Evolutionary conservation across 2,888 invertebrate species (phyloP), one percentile per base, ranked within the genome.

Genomic region (Phengaris arion): DNA sequence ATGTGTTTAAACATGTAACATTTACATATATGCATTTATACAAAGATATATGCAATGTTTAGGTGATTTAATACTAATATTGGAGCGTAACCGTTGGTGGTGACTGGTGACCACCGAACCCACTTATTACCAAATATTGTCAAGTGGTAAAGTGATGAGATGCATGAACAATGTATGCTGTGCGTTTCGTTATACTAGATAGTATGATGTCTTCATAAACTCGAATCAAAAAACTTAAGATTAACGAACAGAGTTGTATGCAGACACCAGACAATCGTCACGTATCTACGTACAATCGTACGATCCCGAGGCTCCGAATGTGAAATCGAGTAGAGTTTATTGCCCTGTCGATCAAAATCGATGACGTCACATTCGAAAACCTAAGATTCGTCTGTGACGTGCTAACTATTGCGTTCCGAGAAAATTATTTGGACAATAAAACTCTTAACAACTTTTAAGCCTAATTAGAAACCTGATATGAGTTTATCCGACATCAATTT

Each of bases 1-100:
- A 93, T 93, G 93, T 93, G 93, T 93, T 92, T 93, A 93, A 93
- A 93, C 93, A 93, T 93, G 93, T 93, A 93, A 93, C 93, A 93
- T 93, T 91, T 93, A 93, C 93, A 93, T 93, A 93, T 93, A 93
- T 93, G 93, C 93, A 93, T 93, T 93, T 93, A 92, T 93, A 93
- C 93, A 93, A 93, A 93, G 93, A 93, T 92, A 93, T 91, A 93
- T 93, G 93, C 92, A 93, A 93, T 91, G 93, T 92, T 88, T 89
- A 91, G 93, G 92, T 91, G 87, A 83, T 82, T 88, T 91, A 90
- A 91, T 92, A 90, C 92, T 92, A 92, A 87, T 92, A 90, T 89
- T 90, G 91, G 92, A 92, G 92, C 92, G 87, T 89, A 92, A 92
- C 89, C 88, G 87, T 90, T 83, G 83, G 82, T 85, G 87, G 89